Evolutionary conservation across 2,797 vertebrate species (phyloP).

Genomic region (Iguana delicatissima): DNA sequence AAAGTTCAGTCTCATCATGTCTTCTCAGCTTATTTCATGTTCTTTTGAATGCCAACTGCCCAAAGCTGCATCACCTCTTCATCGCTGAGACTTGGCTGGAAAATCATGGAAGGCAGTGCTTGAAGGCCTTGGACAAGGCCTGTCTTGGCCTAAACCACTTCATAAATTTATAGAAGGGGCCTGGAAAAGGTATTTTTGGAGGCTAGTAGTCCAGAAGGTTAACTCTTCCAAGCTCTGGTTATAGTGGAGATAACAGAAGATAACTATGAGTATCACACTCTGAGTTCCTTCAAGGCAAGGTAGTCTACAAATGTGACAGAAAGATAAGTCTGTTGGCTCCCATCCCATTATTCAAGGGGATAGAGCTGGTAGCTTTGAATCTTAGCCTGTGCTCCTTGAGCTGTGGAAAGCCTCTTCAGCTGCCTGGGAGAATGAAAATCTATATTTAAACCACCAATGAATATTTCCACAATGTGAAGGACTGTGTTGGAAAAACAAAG

Average conservation of each 20-base stretch:
- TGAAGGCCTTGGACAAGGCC: background rate
- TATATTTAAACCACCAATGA: slow-evolving; percentile 17
- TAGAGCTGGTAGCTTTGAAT: background rate
- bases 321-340: background rate
- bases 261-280: background rate
- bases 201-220: no score
- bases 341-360: background rate
- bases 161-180: background rate
- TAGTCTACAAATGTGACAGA: background rate
- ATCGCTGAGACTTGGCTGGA: no score
- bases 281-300: background rate
- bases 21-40: background rate
- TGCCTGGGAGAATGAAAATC: background rate
- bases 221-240: no score
- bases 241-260: background rate
- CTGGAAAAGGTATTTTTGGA: no score
- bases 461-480: slow-evolving; percentile 37
- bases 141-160: background rate
- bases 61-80: background rate
- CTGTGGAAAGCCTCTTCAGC: slow-evolving; percentile 3
- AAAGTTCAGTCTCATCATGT: background rate
- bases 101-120: background rate
- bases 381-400: slow-evolving; percentile 11
- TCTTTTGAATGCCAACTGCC: background rate
- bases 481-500: slow-evolving; percentile 14